A percentile compares a stretch with the other conserved stretches of the same genome.
These are phyloP conservation scores for Chrysogorgia sp. DNA, from an alignment of 92 coral and sea anemone species.

Conservation along the genomic window DNA sequence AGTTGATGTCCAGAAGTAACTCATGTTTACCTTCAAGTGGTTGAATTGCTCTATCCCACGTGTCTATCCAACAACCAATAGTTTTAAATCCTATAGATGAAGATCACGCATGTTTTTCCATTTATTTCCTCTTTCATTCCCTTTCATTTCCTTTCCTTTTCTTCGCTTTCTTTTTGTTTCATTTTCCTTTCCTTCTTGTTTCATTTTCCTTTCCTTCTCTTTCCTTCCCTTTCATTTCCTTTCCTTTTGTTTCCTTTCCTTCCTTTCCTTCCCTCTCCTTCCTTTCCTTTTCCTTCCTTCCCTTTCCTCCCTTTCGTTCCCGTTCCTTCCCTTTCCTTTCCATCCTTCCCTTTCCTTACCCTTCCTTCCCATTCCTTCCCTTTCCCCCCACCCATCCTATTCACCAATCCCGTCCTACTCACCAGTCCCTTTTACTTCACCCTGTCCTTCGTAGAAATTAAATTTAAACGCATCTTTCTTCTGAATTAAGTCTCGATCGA, in stretches of 20 bases:
- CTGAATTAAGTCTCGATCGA: conserved; percentile 37
- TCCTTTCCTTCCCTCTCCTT: no score
- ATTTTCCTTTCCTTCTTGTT: no score
- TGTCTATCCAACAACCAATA: conserved; percentile 92
- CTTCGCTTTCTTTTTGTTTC: no score
- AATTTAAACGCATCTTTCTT: conserved; percentile 34
- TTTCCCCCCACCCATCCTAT: neutral
- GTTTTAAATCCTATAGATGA: conserved; percentile 69
- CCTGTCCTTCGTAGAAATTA: conserved; percentile 16
- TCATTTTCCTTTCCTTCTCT: no score
- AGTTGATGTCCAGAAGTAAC: conserved; percentile 84
- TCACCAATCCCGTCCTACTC: neutral
- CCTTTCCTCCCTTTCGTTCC: no score
- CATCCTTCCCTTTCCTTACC: no score
- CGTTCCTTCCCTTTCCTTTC: no score
- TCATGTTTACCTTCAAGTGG: conserved; percentile 84
- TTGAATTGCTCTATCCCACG: conserved; percentile 86
- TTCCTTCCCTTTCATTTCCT: no score
- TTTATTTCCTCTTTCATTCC: neutral
- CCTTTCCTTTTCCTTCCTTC: no score
- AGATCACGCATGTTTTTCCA: no score
- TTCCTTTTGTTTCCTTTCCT: no score
- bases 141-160: neutral
- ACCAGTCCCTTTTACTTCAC: conserved; percentile 14
- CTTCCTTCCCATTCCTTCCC: no score